Percentiles rank a stretch among this genome's conserved stretches.
These are phyloP conservation scores for Gymnarchus niloticus DNA, from an alignment of 2,113 vertebrate genomes.

Conservation along the genomic window DNA sequence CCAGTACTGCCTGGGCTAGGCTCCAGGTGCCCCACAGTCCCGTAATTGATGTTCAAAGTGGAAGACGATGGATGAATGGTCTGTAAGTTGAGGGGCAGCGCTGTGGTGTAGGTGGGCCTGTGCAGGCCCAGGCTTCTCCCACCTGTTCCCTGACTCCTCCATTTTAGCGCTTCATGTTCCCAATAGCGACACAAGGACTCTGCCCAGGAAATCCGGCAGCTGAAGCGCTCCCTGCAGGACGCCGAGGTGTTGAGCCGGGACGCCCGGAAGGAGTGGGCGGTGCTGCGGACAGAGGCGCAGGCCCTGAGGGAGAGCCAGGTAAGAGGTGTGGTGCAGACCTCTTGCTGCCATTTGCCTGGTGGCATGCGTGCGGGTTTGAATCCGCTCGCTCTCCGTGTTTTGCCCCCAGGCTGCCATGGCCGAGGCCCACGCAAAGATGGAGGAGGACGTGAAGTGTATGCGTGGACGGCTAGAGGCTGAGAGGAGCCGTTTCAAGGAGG, in stretches of 20 bases:
- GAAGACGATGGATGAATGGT: neutral
- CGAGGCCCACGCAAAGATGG: slow-evolving; percentile 57
- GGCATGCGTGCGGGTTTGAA: neutral
- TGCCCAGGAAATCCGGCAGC: slow-evolving; percentile 65
- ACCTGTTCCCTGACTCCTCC: neutral
- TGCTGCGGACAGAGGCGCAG: slow-evolving; percentile 75
- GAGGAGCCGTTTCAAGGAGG: slow-evolving; percentile 65
- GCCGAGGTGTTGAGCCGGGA: slow-evolving; percentile 75
- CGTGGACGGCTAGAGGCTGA: slow-evolving; percentile 63
- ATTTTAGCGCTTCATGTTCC: neutral
- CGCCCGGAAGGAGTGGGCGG: slow-evolving; percentile 81
- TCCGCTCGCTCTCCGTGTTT: neutral
- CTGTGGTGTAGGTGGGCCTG: neutral
- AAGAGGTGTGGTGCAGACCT: slow-evolving; percentile 16
- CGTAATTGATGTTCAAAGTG: neutral
- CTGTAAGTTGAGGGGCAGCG: neutral
- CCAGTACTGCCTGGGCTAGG: neutral
- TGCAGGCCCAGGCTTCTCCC: neutral
- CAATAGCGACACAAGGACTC: slow-evolving; percentile 67
- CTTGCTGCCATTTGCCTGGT: neutral
- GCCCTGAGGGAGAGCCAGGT: slow-evolving; percentile 76
- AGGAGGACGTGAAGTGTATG: slow-evolving; percentile 61
- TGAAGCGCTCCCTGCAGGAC: slow-evolving; percentile 76
- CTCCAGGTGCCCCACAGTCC: neutral
- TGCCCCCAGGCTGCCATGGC: slow-evolving; percentile 60